Conservation (phyloP, 2,888 invertebrate genomes). For the Netelia virgata region DNA sequence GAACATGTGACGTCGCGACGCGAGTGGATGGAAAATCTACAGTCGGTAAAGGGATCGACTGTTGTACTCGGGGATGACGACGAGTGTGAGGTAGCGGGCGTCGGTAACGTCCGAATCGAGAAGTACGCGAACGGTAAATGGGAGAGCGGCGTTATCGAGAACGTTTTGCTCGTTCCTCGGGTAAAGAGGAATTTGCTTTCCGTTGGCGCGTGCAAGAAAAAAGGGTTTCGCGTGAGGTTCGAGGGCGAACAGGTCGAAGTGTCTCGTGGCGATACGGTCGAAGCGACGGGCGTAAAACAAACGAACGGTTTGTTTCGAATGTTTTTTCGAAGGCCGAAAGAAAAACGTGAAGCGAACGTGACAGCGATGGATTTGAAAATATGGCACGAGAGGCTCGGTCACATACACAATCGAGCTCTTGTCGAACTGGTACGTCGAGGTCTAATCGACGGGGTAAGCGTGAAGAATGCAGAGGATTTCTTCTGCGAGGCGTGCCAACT, state of each 20-base stretch:
- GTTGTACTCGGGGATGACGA: slow-evolving; percentile 70
- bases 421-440: slow-evolving; percentile 63
- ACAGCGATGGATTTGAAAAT: slow-evolving; percentile 52
- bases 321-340: background rate
- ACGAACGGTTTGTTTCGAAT: slow-evolving; percentile 1
- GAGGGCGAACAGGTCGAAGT: slow-evolving; percentile 18
- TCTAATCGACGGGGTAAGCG: slow-evolving; percentile 54
- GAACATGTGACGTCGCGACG: slow-evolving; percentile 69
- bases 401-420: slow-evolving; percentile 69
- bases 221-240: slow-evolving; percentile 37
- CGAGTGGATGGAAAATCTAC: slow-evolving; percentile 65
- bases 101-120: slow-evolving; percentile 72
- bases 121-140: slow-evolving; percentile 72
- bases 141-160: background rate
- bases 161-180: slow-evolving; percentile 58
- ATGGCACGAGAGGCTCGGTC: slow-evolving; percentile 75
- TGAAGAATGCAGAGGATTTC: slow-evolving; percentile 62
- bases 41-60: slow-evolving; percentile 46
- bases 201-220: slow-evolving; percentile 34
- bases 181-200: slow-evolving; percentile 68
- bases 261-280: background rate
- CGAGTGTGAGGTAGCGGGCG: slow-evolving; percentile 70
- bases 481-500: slow-evolving; percentile 49
- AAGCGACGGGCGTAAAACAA: slow-evolving; percentile 15
- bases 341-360: slow-evolving; percentile 56